phyloP scores from a whole-genome alignment of 2,888 invertebrate genomes.

The Cinara cedri region DNA sequence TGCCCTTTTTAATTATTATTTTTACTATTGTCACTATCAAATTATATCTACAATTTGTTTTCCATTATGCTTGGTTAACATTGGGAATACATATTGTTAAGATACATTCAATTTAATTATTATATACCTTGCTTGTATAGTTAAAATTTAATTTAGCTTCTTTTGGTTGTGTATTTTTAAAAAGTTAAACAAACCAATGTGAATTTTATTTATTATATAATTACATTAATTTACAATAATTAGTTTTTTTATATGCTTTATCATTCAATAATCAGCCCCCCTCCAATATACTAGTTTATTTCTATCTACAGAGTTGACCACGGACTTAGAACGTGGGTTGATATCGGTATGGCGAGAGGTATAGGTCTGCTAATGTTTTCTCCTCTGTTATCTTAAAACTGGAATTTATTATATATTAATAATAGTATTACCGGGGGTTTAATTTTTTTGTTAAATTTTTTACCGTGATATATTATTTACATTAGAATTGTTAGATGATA shows the following conservation, averaged over 20 bases:
- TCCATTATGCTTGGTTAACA: neutral
- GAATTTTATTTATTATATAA: neutral
- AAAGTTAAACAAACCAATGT: neutral
- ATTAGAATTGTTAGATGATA: too few species aligned
- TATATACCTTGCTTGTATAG: neutral
- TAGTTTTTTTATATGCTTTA: neutral
- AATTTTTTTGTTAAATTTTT: too few species aligned
- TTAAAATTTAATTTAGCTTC: neutral
- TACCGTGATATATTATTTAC: too few species aligned
- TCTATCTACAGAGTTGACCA: neutral
- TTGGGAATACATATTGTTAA: conserved; percentile 1
- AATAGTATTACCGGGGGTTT: too few species aligned
- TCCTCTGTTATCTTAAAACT: too few species aligned
- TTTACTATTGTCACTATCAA: conserved; percentile 25
- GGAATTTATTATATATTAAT: too few species aligned
- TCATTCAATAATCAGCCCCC: neutral
- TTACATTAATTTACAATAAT: neutral
- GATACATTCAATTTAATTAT: neutral
- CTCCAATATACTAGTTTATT: neutral
- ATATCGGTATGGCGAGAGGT: too few species aligned
- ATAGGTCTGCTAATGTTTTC: too few species aligned
- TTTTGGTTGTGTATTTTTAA: neutral
- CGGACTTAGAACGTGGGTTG: too few species aligned
- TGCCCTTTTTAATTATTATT: conserved; percentile 20
- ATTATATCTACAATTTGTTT: conserved; percentile 1